Base-by-base conservation (phyloP, 2,888 invertebrate genomes). In the Heteromurus nitidus region DNA sequence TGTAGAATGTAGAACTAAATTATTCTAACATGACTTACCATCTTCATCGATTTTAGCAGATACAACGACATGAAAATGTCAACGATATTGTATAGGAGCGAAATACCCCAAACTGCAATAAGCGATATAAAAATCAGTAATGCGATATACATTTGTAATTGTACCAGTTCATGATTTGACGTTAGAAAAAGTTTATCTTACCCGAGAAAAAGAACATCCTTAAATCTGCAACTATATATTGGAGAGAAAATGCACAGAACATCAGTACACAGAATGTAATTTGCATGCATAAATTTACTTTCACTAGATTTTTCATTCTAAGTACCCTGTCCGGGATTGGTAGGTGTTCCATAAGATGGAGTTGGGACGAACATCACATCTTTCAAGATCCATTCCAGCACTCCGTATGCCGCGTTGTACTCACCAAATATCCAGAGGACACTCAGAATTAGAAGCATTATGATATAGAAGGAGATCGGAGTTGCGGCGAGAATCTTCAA, bases 21-120 rank as follows among this genome's bases (percentile, higher is more conserved):
- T n/a, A n/a, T n/a, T n/a, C n/a, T 28, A 55, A 53, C 11, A 26
- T 24, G 24, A 53, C 70, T 75, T 72, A 83, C 82, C 74, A 80
- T 75, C 64, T 73, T 73, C 64, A 82, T 80, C 1, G 80, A 68
- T 28, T 83, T 80, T 5, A 83, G 58, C 16, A 83, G 60, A 36
- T 75, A 69, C 9, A 83, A 70, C 3, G 80, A 74, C 82, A 83
- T 75, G 22, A 80, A 80, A 28, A 83, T 75, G 28, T 83, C 82
- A 22, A 83, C 31, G 7, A 83, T 74, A 53, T 83, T 83, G 62
- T 80, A 83, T 0, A 83, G 69, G 16, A 83, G 26, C 0, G 82
- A 60, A n/a, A 83, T 83, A n/a, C 82, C 82, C 82, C 82, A 83
- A 13, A 83, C 82, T 11, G 82, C n/a, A n/a, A n/a, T n/a, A n/a